Conservation (phyloP, 2,797 vertebrate species). For the Tragopan temminckii region DNA sequence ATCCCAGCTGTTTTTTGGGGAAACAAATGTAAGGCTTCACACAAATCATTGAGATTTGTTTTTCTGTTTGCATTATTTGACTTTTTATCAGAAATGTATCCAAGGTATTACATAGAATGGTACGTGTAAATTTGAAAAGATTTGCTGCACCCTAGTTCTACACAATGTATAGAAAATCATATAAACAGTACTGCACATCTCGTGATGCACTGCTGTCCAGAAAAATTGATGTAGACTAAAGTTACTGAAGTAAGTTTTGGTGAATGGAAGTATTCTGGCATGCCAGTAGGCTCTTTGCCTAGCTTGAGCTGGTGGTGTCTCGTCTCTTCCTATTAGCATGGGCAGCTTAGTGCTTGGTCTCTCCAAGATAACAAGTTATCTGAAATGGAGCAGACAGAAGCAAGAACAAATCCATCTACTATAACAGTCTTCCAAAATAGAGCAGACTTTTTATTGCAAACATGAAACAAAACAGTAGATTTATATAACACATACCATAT, state of each 20-base stretch:
- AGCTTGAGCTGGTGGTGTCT: neutral
- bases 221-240: neutral
- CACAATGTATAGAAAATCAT: neutral
- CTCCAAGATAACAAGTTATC: neutral
- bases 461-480: neutral
- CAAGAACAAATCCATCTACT: neutral
- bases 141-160: neutral
- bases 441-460: neutral
- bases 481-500: neutral
- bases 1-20: conserved; percentile 7
- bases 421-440: neutral
- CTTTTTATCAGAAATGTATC: conserved; percentile 20
- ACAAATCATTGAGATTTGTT: conserved; percentile 33
- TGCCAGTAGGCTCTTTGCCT: neutral
- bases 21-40: conserved; percentile 34
- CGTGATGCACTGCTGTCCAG: neutral
- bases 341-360: neutral
- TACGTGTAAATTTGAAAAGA: neutral
- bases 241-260: neutral
- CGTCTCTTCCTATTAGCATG: neutral
- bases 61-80: conserved; percentile 24
- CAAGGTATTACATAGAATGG: neutral
- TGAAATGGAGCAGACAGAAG: neutral
- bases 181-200: neutral
- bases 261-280: neutral